Base-by-base conservation (phyloP, 1,140 invertebrate genomes). In the Chrysoperla carnea region DNA sequence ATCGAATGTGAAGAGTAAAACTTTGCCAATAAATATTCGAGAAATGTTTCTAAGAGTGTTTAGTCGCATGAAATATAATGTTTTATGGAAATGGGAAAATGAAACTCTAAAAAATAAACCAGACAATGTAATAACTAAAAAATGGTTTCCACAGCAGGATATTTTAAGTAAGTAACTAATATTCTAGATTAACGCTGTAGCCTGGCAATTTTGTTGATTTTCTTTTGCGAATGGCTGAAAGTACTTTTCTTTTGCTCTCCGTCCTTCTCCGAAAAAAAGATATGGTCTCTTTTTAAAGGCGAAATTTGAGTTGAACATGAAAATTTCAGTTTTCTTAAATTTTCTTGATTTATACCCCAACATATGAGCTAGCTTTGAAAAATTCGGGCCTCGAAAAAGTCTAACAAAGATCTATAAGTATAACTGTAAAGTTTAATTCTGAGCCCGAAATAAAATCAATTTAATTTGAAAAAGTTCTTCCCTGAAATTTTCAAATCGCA, bases 101-200 rank as follows among this genome's bases (percentile, higher is more conserved):
- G 29, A 42, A n/a, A 12, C 37, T 13, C n/a, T 42, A 4, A 17
- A 28, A 11, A 41, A 37, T 15, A 8, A 14, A 12, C 41, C 44
- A 13, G 27, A 40, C 6, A 46, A 48, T 28, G 47, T 48, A 4
- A 60, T 54, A 43, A 52, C 64, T 8, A 47, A 48, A 0, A 63
- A 67, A 49, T 73, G 70, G 70, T 49, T 68, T 2, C 70, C 68
- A 6, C 68, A 72, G 45, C 58, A 63, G 39, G 66, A 68, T 52
- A 43, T 69, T 48, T 46, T 63, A 42, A 41, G 36, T 43, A 29
- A 14, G 37, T 11, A 37, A 15, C 3, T 35, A 36, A 13, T 36
- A 17, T 27, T 37, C 12, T 11, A 36, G n/a, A 13, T 6, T 15
- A 15, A 37, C 23, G 14, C 17, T 36, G 8, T 13, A 6, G 6